Evolutionary conservation across 2,888 invertebrate species (phyloP).

Genomic region (Volucella bombylans): DNA sequence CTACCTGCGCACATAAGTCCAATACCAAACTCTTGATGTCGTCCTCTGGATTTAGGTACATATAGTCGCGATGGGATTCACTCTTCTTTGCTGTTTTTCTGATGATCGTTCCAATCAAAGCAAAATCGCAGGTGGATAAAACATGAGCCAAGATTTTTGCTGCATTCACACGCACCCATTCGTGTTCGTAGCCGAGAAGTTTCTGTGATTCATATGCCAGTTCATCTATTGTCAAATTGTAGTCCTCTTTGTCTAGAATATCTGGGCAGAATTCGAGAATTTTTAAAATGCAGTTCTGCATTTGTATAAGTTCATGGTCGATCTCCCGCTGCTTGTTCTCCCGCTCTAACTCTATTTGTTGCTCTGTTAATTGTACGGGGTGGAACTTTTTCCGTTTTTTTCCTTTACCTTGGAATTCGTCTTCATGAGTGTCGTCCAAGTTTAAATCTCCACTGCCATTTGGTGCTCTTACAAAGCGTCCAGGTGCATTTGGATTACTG

Average conservation of each 20-base stretch:
- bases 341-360: conserved; percentile 77
- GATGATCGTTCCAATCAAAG: conserved; percentile 84
- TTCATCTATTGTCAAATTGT: conserved; percentile 83
- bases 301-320: conserved; percentile 90
- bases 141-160: conserved; percentile 90
- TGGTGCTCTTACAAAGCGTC: conserved; percentile 85
- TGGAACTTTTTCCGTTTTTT: conserved; percentile 59
- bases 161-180: conserved; percentile 92
- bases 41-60: conserved; percentile 86
- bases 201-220: conserved; percentile 87
- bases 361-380: conserved; percentile 64
- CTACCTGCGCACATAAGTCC: conserved; percentile 90
- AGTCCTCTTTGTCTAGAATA: conserved; percentile 83
- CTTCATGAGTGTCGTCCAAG: conserved; percentile 2
- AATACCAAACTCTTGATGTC: conserved; percentile 87
- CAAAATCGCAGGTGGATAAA: conserved; percentile 86
- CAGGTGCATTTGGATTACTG: conserved; percentile 83
- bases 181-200: conserved; percentile 90
- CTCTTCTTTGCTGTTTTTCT: conserved; percentile 76
- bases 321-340: conserved; percentile 86
- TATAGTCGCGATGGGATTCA: conserved; percentile 83
- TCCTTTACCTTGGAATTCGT: conserved; percentile 53
- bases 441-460: conserved; percentile 76
- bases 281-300: conserved; percentile 88
- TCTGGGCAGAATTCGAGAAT: conserved; percentile 87